Evolutionary conservation across 2,797 vertebrate species (phyloP).

Genomic region (Diplodus puntazzo): DNA sequence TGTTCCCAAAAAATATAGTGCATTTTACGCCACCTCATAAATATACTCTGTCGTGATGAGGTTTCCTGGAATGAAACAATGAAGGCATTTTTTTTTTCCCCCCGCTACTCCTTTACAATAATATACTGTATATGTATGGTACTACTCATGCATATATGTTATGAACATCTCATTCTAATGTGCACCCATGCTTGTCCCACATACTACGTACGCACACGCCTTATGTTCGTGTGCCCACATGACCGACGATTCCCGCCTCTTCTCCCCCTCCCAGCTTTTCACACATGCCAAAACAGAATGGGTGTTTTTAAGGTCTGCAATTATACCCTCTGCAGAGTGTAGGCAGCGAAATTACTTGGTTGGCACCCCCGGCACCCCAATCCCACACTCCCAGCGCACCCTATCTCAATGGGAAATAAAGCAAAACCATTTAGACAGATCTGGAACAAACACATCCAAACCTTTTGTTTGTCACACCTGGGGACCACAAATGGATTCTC

Average conservation of each 20-base stretch:
- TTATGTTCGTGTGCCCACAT: constrained; percentile 55
- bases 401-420: constrained; percentile 77
- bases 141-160: constrained; percentile 52
- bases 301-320: constrained; percentile 80
- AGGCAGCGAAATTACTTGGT: constrained; percentile 79
- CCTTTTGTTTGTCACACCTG: constrained; percentile 85
- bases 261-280: constrained; percentile 47
- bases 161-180: constrained; percentile 65
- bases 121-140: constrained; percentile 35
- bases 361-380: constrained; percentile 76
- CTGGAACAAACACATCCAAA: constrained; percentile 77
- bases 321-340: constrained; percentile 79
- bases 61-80: constrained; percentile 73
- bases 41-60: constrained; percentile 75
- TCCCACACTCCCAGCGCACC: constrained; percentile 64
- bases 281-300: constrained; percentile 75
- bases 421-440: constrained; percentile 79
- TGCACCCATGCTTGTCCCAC: constrained; percentile 53
- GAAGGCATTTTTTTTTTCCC: constrained; percentile 24
- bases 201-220: constrained; percentile 22
- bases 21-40: constrained; percentile 72
- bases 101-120: constrained; percentile 43
- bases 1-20: constrained; percentile 73
- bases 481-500: constrained; percentile 81
- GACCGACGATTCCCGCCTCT: constrained; percentile 41